Evolutionary conservation across 2,113 vertebrate species (phyloP).

Genomic region (Tetrao urogallus): DNA sequence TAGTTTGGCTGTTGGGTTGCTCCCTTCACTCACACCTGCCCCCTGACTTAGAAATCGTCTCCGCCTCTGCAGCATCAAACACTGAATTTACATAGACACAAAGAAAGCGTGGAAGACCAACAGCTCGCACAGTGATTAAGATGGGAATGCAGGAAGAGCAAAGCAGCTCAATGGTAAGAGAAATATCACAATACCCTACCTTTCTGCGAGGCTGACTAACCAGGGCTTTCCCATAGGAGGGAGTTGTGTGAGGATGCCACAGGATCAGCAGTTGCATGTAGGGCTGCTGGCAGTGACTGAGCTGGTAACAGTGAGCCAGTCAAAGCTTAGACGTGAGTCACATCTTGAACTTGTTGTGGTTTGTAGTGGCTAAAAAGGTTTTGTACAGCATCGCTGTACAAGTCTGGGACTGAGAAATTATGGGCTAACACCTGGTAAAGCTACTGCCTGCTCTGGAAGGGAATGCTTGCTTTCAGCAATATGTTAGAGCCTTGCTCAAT

Average conservation of each 20-base stretch:
- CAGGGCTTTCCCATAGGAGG: slow-evolving; percentile 54
- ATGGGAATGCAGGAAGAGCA: slow-evolving; percentile 38
- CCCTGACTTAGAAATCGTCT: slow-evolving; percentile 53
- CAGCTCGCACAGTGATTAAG: not conserved
- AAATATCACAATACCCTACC: slow-evolving; percentile 4
- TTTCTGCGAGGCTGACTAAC: slow-evolving; percentile 30
- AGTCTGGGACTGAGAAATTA: not conserved
- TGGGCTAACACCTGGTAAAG: not conserved
- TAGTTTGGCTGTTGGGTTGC: slow-evolving; percentile 71
- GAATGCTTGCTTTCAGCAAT: not conserved
- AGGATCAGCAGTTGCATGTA: slow-evolving; percentile 48
- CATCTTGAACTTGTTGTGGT: slow-evolving; percentile 44
- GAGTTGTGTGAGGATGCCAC: not conserved
- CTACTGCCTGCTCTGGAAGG: not conserved
- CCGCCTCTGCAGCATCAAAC: slow-evolving; percentile 68
- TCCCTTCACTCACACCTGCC: slow-evolving; percentile 67
- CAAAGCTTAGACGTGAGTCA: slow-evolving; percentile 37
- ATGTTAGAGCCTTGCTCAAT: not conserved
- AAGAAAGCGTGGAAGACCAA: slow-evolving; percentile 33
- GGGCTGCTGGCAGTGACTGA: slow-evolving; percentile 48
- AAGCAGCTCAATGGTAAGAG: slow-evolving; percentile 67
- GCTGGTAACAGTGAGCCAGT: not conserved
- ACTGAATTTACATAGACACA: slow-evolving; percentile 48
- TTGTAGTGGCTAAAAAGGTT: slow-evolving; percentile 30
- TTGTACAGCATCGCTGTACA: not conserved